Conservation (phyloP, 2,888 invertebrate genomes). For the Oxystoma pomonae region DNA sequence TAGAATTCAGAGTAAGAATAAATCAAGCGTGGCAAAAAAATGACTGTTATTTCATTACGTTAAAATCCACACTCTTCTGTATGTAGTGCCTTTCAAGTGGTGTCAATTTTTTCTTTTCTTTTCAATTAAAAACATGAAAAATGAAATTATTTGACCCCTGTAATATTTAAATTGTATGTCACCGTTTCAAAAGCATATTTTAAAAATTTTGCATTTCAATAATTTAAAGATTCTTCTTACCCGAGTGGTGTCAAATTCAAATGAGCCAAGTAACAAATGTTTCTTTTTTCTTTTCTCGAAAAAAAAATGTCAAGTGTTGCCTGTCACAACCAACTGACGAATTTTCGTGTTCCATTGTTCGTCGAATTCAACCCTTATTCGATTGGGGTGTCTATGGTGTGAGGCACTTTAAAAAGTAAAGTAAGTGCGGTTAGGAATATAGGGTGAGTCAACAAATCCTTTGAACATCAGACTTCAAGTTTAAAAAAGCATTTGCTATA, state of each 20-base stretch:
- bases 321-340: background rate
- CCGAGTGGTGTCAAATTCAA: background rate
- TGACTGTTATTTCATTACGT: no score
- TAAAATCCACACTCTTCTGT: background rate
- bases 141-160: no score
- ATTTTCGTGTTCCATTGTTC: background rate
- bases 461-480: no score
- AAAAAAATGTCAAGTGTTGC: background rate
- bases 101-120: background rate
- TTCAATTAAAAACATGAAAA: background rate
- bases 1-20: constrained; percentile 2
- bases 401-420: background rate
- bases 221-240: background rate
- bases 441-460: no score
- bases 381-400: background rate
- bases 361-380: background rate
- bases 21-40: background rate
- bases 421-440: background rate
- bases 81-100: background rate
- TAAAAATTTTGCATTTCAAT: background rate
- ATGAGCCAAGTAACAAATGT: background rate
- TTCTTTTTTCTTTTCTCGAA: background rate
- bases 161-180: no score
- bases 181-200: no score
- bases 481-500: no score